Evolutionary conservation across 2,888 invertebrate species (phyloP).

Genomic region (Spialia ferax): DNA sequence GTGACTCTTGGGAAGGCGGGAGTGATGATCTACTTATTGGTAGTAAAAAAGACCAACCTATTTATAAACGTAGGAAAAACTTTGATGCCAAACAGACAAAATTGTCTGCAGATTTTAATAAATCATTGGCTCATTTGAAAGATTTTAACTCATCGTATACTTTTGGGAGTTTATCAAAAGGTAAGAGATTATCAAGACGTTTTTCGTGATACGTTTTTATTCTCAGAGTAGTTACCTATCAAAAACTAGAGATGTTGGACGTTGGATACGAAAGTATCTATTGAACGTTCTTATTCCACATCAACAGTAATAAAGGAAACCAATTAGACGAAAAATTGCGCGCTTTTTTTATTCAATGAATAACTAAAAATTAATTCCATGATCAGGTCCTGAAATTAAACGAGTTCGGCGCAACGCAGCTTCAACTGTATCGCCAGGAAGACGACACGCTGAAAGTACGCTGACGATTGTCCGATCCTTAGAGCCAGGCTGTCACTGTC

Average conservation of each 20-base stretch:
- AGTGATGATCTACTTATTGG: neutral
- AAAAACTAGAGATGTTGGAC: no score
- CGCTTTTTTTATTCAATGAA: neutral
- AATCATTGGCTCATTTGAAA: neutral
- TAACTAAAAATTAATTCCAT: neutral
- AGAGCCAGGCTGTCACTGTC: slow-evolving; percentile 66
- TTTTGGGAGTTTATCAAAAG: neutral
- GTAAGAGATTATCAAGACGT: no score
- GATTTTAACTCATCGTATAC: neutral
- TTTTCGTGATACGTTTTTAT: no score
- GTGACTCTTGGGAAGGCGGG: neutral
- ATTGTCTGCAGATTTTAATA: neutral
- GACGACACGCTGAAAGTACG: slow-evolving; percentile 61
- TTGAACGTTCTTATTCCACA: no score
- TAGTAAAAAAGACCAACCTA: neutral
- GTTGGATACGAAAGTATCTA: no score
- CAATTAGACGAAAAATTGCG: no score
- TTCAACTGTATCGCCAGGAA: slow-evolving; percentile 20
- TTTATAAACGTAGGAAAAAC: neutral
- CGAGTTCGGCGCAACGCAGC: slow-evolving; percentile 3
- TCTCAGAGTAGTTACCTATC: no score
- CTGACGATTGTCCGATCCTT: slow-evolving; percentile 60
- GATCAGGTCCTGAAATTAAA: neutral
- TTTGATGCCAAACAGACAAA: neutral
- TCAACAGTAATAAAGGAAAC: no score